phyloP scores from a whole-genome alignment of 1,140 invertebrate species.

The Bombus huntii region DNA sequence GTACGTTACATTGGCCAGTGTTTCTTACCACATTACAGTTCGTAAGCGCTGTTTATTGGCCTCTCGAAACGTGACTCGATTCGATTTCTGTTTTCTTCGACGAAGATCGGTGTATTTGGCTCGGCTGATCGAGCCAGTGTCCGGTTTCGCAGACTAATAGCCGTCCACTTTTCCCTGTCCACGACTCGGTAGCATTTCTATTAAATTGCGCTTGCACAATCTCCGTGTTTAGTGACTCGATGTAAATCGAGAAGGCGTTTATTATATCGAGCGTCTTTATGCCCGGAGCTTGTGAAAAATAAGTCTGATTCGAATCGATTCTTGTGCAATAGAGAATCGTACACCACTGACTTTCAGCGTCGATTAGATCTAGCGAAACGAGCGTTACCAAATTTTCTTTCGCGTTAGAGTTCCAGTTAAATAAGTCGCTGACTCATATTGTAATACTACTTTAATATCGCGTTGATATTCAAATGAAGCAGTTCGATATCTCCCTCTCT shows the following conservation, averaged over 20 bases:
- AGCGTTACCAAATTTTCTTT: not conserved
- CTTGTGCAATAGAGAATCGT: not conserved
- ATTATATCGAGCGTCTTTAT: not conserved
- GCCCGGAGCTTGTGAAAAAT: not conserved
- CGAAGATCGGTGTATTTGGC: constrained; percentile 25
- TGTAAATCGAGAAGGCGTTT: constrained; percentile 5
- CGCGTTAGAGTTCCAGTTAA: too few species aligned
- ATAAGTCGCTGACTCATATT: not conserved
- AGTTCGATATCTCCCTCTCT: not conserved
- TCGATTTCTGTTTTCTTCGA: constrained; percentile 34
- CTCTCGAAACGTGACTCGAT: constrained; percentile 46
- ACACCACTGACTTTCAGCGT: not conserved
- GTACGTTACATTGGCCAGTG: constrained; percentile 2
- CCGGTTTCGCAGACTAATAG: constrained; percentile 28
- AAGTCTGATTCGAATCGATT: constrained; percentile 2
- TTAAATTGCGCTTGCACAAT: constrained; percentile 41
- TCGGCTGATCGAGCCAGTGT: constrained; percentile 38
- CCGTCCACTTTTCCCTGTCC: constrained; percentile 12
- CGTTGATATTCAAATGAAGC: not conserved
- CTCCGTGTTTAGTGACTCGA: constrained; percentile 5
- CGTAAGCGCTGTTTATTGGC: constrained; percentile 30
- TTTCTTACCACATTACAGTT: not conserved
- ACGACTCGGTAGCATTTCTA: constrained; percentile 35
- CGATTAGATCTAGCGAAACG: not conserved
- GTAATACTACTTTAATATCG: not conserved